These are phyloP conservation scores for Tuta absoluta DNA, from an alignment of 2,888 invertebrate species.

Conservation along the genomic window DNA sequence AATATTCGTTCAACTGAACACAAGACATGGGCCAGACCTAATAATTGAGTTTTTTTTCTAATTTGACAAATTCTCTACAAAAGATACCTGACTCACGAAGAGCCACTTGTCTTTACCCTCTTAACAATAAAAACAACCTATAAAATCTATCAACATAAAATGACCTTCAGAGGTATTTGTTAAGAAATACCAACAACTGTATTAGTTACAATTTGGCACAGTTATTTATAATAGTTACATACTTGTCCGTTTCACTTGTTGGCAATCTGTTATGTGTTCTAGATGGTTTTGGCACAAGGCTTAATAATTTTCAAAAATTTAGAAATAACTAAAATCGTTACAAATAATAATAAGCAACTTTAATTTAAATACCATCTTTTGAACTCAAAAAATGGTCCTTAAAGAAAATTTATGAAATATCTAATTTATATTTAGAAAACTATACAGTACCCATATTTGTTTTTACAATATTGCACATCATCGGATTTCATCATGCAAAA, in stretches of 20 bases:
- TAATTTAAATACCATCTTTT: conserved; percentile 55
- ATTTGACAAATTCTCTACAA: conserved; percentile 71
- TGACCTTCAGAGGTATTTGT: conserved; percentile 60
- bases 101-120: conserved; percentile 69
- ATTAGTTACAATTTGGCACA: conserved; percentile 74
- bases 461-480: conserved; percentile 68
- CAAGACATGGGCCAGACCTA: conserved; percentile 78
- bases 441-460: conserved; percentile 60
- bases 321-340: conserved; percentile 28
- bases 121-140: conserved; percentile 81
- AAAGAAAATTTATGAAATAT: conserved; percentile 56
- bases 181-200: conserved; percentile 43
- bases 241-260: conserved; percentile 43
- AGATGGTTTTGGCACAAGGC: conserved; percentile 32
- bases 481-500: conserved; percentile 71
- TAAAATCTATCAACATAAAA: conserved; percentile 79
- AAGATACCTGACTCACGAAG: conserved; percentile 54
- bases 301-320: conserved; percentile 22
- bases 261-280: conserved; percentile 28
- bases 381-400: conserved; percentile 58
- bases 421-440: conserved; percentile 60
- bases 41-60: conserved; percentile 71
- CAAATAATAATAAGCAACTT: conserved; percentile 39
- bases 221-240: conserved; percentile 41
- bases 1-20: conserved; percentile 81